Evolutionary conservation across 2,113 vertebrate genomes (phyloP), one percentile per base, ranked within the genome.

Genomic region (Mixornis gularis): DNA sequence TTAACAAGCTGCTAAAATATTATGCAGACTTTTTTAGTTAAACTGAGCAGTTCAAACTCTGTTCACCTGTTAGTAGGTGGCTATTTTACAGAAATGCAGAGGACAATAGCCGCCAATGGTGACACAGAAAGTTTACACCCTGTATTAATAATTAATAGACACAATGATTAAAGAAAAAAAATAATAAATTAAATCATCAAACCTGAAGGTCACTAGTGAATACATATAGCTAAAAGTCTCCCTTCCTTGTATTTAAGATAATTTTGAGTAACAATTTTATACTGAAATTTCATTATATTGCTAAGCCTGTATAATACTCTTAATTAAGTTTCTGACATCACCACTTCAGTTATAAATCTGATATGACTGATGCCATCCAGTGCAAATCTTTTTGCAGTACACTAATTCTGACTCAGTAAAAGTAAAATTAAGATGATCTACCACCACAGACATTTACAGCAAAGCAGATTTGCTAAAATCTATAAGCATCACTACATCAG

Each of bases 1-100:
- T 97, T 98, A 98, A 94, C 96, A 97, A 95, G 94, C 79, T 77
- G 92, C 79, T 91, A 95, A 49, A 91, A 77, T 69, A 85, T 83
- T 87, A 95, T 27, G 68, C 46, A 69, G 70, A 77, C 32, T 79
- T 68, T 83, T 95, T 82, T 40, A 59, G n/a, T 80, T 85, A 51
- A 64, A 63, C 36, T 30, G 64, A 87, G 51, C 17, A 62, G 63
- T 88, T 85, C 69, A 41, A 74, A 91, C 69, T 40, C 49, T 15
- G 30, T 52, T 63, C 34, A 74, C 5, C 13, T 83, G 22, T 15
- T 3, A 40, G 59, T 27, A 60, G 22, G 78, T 80, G 10, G 13
- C 18, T 91, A 20, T 36, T 93, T 76, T 48, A 59, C 85, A 86
- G 25, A 87, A 72, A 82, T 58, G 34, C 32, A 72, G 63, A 13